Base-by-base conservation (phyloP, 2,888 invertebrate genomes). In the Imbricaverruca yamaguchii region DNA sequence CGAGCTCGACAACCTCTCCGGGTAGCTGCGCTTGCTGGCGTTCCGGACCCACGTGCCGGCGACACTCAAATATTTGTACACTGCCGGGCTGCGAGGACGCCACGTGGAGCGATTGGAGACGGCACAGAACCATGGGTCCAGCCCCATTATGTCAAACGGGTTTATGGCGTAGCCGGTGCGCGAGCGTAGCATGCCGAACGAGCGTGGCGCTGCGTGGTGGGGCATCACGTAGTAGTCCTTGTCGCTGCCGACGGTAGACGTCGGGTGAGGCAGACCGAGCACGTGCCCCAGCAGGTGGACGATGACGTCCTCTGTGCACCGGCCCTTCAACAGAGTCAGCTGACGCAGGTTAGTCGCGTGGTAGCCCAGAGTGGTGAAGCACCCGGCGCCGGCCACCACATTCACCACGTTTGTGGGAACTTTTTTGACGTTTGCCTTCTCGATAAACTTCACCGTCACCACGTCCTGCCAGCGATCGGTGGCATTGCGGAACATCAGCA, bases 271-370 rank as follows among this genome's bases (percentile, higher is more conserved):
- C 74, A 74, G 55, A 10, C 74, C 74, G 21, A 74, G 74, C 74
- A 74, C 74, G 55, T 74, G 74, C 7, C 74, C 74, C 18, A 74
- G 55, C 74, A 74, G 74, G 74, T 74, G 74, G 53, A 55, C 21
- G 18, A 74, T 55, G 53, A 74, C 21, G 15, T 4, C 11, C 18
- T 6, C 55, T 7, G 53, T 74, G 55, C 74, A 74, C 55, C 74
- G 74, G 21, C 74, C 53, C 55, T 21, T 1, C 53, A 15, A 8
- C 21, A 74, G 18, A 10, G 74, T 23, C 21, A 74, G 18, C 55
- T 21, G 7, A 21, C 53, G 74, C 55, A 23, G 53, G 21, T 21
- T 10, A 21, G 18, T 11, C 12, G 39, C 7, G 74, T 74, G 53
- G 55, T 55, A 74, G 53, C 74, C 74, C 18, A 74, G 55, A 21